Percentiles rank a stretch among this genome's conserved stretches.
Evolutionary conservation across 2,113 vertebrate genomes (phyloP).

Genomic region (Balaeniceps rex): DNA sequence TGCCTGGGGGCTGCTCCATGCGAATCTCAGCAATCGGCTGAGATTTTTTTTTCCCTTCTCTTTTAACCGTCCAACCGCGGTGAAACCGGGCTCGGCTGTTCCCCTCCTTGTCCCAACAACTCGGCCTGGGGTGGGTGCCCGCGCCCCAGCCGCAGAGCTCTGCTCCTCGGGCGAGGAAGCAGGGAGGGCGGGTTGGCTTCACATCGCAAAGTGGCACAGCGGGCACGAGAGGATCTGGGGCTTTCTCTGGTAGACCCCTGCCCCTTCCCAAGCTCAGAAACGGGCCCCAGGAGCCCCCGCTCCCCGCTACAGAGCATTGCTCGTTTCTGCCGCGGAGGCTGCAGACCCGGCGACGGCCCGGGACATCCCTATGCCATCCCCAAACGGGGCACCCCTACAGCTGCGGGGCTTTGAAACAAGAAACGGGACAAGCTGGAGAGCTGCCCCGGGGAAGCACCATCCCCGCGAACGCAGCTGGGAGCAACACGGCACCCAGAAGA

Average conservation of each 20-base stretch:
- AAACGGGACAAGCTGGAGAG: accelerated
- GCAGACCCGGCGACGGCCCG: accelerated
- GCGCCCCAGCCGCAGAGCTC: not conserved
- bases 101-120: not conserved
- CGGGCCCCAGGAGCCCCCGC: too few relatives aligned
- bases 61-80: accelerated
- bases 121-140: accelerated
- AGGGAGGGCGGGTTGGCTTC: not conserved
- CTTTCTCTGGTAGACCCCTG: accelerated
- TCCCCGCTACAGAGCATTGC: not conserved
- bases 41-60: not conserved
- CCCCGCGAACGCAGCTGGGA: not conserved
- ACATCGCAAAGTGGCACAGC: accelerated
- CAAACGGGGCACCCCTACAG: accelerated
- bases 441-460: accelerated
- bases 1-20: not conserved
- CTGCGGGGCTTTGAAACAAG: not conserved
- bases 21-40: accelerated
- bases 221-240: accelerated
- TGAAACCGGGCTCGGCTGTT: accelerated
- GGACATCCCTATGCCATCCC: accelerated
- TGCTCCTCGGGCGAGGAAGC: not conserved
- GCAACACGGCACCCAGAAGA: too few relatives aligned
- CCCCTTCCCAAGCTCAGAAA: not conserved
- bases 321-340: accelerated